phyloP scores from a whole-genome alignment of 2,113 vertebrate genomes.

The Eira barbara region DNA sequence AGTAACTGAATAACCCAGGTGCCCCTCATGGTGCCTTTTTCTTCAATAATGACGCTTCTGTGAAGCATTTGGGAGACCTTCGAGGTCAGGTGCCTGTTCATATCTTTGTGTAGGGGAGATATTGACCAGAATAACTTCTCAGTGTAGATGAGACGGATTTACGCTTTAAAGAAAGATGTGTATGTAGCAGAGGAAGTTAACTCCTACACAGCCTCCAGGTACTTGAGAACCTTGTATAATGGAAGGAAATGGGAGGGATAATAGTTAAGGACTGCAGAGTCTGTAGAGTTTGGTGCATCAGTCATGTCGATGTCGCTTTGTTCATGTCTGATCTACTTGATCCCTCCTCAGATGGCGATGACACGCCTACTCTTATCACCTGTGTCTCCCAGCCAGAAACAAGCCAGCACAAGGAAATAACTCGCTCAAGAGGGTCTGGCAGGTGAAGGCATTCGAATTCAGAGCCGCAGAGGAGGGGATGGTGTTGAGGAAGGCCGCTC shows the following conservation, averaged over 20 bases:
- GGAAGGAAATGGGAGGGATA: neutral
- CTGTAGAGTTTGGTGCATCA: neutral
- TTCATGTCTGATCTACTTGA: neutral
- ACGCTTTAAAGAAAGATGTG: neutral
- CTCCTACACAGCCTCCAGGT: neutral
- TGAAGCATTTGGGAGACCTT: neutral
- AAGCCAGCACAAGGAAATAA: neutral
- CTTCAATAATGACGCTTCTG: neutral
- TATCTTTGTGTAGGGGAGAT: neutral
- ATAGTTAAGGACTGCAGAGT: neutral
- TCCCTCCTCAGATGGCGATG: neutral
- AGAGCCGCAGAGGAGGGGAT: neutral
- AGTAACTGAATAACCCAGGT: neutral
- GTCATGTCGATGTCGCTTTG: neutral
- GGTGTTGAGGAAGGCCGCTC: neutral
- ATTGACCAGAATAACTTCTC: neutral
- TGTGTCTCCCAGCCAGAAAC: neutral
- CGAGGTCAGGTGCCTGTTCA: neutral
- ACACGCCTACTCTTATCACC: too few species aligned
- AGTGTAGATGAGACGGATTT: neutral
- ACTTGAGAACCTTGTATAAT: neutral
- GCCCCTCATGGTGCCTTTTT: neutral
- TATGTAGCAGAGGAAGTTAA: neutral
- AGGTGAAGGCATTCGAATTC: neutral
- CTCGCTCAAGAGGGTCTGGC: neutral